These are phyloP conservation scores for Meghimatium bilineatum DNA, from an alignment of 2,888 invertebrate species.

Conservation along the genomic window DNA sequence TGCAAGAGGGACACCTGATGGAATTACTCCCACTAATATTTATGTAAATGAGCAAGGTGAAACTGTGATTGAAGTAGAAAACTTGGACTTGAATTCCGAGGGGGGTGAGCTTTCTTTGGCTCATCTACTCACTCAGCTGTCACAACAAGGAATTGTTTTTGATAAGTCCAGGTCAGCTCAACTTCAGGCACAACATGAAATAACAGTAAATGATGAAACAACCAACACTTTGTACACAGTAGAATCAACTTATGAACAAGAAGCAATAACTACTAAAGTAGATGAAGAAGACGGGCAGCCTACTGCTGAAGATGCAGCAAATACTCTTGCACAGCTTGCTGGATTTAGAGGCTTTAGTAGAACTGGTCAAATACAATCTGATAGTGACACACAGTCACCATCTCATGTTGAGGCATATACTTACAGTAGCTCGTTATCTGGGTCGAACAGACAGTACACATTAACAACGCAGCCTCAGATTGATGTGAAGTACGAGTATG, in stretches of 20 bases:
- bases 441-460: constrained; percentile 17
- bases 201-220: background rate
- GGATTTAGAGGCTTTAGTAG: constrained; percentile 42
- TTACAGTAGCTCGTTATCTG: background rate
- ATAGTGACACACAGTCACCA: background rate
- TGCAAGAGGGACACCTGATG: constrained; percentile 8
- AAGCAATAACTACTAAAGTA: background rate
- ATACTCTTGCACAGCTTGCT: constrained; percentile 52
- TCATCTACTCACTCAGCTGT: constrained; percentile 53
- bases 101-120: constrained; percentile 53
- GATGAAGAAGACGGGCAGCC: constrained; percentile 48
- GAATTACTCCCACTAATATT: constrained; percentile 50
- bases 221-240: constrained; percentile 19
- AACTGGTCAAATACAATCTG: background rate
- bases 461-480: background rate
- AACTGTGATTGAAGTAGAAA: constrained; percentile 55
- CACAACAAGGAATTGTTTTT: constrained; percentile 55
- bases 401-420: background rate
- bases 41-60: constrained; percentile 54
- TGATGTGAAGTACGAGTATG: constrained; percentile 5
- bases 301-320: constrained; percentile 54
- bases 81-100: constrained; percentile 51
- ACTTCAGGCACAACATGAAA: constrained; percentile 36
- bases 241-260: background rate
- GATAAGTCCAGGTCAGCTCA: constrained; percentile 43